phyloP scores from a whole-genome alignment of 2,888 invertebrate genomes.

The Lycophotia porphyrea region DNA sequence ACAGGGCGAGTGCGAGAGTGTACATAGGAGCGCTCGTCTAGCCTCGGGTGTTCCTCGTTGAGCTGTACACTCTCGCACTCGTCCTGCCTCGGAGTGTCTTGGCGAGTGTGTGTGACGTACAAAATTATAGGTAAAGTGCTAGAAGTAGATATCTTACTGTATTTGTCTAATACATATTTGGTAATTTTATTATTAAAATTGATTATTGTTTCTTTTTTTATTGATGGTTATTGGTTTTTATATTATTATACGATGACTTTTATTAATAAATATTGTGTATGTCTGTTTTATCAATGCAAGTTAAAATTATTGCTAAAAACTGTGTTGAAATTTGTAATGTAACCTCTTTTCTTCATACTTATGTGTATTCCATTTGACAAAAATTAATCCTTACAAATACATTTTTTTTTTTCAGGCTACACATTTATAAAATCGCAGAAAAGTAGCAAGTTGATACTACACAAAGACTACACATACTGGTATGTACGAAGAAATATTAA shows the following conservation, averaged over 20 bases:
- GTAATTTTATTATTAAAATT: no score
- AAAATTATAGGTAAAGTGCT: background rate
- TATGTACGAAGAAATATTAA: conserved; percentile 31
- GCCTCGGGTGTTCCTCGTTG: no score
- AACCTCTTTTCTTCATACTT: background rate
- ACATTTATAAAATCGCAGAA: conserved; percentile 33
- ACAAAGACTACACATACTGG: conserved; percentile 45
- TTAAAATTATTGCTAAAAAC: background rate
- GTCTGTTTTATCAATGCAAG: background rate
- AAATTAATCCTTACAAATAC: background rate
- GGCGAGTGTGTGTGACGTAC: no score
- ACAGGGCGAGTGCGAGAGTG: background rate
- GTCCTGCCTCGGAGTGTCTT: no score
- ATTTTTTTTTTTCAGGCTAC: conserved; percentile 17
- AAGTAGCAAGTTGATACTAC: conserved; percentile 29
- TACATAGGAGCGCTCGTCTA: background rate
- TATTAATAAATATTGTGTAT: no score
- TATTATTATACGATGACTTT: no score
- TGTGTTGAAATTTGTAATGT: background rate
- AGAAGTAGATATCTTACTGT: background rate
- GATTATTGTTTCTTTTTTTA: no score
- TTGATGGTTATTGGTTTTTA: no score
- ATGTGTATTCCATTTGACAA: background rate
- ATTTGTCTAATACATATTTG: background rate
- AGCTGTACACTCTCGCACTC: background rate